Conservation (phyloP, 2,113 vertebrate species). For the Ceratotherium simum region DNA sequence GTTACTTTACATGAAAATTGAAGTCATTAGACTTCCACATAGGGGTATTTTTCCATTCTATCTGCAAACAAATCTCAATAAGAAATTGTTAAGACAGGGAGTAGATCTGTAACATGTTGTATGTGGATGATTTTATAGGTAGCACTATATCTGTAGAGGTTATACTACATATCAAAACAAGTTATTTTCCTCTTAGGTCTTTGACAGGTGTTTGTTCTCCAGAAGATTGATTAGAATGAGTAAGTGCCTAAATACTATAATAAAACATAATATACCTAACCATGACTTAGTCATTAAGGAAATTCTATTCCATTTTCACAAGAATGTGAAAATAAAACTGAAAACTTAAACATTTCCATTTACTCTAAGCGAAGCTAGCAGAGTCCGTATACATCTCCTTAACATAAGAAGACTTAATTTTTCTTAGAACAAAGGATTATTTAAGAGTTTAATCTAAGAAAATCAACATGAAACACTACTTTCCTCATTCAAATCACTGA, state of each 20-base stretch:
- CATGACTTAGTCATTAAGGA: neutral
- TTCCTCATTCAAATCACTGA: neutral
- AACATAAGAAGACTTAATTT: neutral
- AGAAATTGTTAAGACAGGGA: neutral
- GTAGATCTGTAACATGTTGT: neutral
- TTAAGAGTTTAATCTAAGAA: slow-evolving; percentile 8
- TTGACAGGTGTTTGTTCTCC: slow-evolving; percentile 11
- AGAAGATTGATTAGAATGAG: neutral
- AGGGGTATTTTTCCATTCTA: neutral
- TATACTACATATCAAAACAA: neutral
- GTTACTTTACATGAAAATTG: neutral
- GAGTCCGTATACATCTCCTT: neutral
- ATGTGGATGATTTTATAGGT: neutral
- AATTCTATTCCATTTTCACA: neutral
- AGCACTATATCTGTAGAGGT: neutral
- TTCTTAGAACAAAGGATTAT: neutral
- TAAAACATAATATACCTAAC: neutral
- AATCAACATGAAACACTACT: neutral
- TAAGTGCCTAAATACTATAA: neutral
- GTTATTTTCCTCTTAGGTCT: neutral
- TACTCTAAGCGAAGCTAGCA: neutral
- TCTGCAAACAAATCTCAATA: neutral
- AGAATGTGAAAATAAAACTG: neutral
- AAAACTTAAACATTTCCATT: slow-evolving; percentile 1
- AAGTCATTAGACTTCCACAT: neutral